Evolutionary conservation across 2,888 invertebrate genomes (phyloP).

Genomic region (Andrena flavipes): DNA sequence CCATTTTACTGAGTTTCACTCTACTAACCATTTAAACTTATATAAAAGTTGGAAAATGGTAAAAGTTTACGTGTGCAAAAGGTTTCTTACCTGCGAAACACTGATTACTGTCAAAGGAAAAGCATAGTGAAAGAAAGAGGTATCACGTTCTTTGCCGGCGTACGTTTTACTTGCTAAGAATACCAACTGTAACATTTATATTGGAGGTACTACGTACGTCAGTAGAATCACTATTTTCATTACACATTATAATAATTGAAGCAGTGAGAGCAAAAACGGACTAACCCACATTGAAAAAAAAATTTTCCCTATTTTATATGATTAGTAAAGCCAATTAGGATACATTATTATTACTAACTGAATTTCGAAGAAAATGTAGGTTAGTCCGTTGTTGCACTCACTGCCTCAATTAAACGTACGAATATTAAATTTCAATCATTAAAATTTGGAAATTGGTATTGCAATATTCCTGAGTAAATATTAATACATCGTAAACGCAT

Average conservation of each 20-base stretch:
- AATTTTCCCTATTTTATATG: too few species aligned
- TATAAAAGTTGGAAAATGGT: background rate
- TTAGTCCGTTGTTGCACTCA: too few species aligned
- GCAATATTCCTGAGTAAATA: background rate
- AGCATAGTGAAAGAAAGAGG: background rate
- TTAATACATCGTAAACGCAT: background rate
- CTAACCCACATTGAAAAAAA: too few species aligned
- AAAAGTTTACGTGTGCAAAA: background rate
- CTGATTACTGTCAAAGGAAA: background rate
- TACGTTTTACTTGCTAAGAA: background rate
- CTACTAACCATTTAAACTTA: slow-evolving; percentile 19
- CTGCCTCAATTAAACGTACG: background rate
- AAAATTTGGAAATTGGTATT: background rate
- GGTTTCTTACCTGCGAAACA: background rate
- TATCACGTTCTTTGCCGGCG: background rate
- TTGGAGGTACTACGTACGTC: background rate
- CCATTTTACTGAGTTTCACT: slow-evolving; percentile 57
- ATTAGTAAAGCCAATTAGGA: too few species aligned
- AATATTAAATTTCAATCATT: background rate
- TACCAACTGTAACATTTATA: background rate
- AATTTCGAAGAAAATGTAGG: too few species aligned
- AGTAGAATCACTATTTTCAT: background rate
- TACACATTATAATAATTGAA: background rate
- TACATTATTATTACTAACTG: too few species aligned
- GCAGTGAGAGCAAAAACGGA: too few species aligned